phyloP scores from a whole-genome alignment of 2,113 vertebrate genomes.

The Etia nguti region DNA sequence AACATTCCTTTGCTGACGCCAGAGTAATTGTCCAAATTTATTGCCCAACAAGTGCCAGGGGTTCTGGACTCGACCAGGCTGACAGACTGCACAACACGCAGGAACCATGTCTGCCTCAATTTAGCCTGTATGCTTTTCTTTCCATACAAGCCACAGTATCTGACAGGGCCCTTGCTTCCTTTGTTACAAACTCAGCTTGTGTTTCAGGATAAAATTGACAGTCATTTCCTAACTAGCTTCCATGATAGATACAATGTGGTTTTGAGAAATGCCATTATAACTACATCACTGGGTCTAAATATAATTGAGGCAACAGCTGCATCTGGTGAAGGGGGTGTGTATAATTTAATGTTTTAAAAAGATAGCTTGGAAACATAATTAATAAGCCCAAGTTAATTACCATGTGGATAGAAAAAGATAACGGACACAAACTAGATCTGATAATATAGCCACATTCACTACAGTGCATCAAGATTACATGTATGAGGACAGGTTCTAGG shows the following conservation, averaged over 20 bases:
- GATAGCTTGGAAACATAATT: neutral
- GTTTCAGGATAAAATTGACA: neutral
- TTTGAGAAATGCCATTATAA: neutral
- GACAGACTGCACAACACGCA: neutral
- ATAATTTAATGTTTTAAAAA: neutral
- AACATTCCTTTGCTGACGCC: constrained; percentile 18
- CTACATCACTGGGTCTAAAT: neutral
- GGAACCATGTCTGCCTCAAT: neutral
- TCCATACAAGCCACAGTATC: neutral
- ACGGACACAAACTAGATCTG: neutral
- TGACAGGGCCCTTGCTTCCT: neutral
- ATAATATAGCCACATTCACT: neutral
- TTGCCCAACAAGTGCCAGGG: constrained; percentile 22
- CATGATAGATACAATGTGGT: neutral
- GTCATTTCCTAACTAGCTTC: neutral
- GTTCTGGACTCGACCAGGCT: neutral
- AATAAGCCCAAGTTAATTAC: constrained; percentile 3
- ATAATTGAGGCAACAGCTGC: constrained; percentile 2
- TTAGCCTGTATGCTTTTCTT: neutral
- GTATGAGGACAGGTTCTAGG: neutral
- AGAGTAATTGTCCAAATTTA: constrained; percentile 46
- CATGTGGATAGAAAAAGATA: neutral
- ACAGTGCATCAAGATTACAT: neutral
- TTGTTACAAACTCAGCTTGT: neutral
- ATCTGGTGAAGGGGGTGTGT: neutral